Evolutionary conservation across 2,888 invertebrate genomes (phyloP).

Genomic region (Hydroisotoma schaefferi): DNA sequence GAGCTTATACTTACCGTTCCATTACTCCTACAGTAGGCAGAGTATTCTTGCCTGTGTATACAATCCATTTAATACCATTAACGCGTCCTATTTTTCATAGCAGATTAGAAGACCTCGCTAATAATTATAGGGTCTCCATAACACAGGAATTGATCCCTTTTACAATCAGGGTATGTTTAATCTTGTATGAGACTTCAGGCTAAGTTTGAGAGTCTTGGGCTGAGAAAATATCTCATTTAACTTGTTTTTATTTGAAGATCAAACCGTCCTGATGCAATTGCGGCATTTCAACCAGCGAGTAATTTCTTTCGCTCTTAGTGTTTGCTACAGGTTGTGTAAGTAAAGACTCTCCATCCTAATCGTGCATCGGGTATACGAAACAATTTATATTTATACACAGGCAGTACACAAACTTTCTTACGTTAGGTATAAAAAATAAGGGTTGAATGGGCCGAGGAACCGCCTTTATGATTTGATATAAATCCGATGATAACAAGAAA

Average conservation of each 20-base stretch:
- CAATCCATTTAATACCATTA: slow-evolving; percentile 35
- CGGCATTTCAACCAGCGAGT: not conserved
- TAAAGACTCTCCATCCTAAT: no score
- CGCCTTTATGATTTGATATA: slow-evolving; percentile 42
- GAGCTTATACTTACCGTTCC: slow-evolving; percentile 18
- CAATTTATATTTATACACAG: no score
- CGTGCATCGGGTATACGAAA: no score
- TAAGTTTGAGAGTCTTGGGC: no score
- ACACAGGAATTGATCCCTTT: not conserved
- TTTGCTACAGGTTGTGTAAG: not conserved
- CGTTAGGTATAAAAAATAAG: not conserved
- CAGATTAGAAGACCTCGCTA: not conserved
- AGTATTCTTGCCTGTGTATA: no score
- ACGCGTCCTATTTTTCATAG: slow-evolving; percentile 34
- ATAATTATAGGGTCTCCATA: slow-evolving; percentile 1
- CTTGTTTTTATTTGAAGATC: not conserved
- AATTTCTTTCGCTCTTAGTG: not conserved
- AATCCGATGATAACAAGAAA: slow-evolving; percentile 17
- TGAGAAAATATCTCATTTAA: not conserved
- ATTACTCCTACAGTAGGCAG: no score
- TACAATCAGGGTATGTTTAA: slow-evolving; percentile 3
- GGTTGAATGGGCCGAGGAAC: slow-evolving; percentile 17
- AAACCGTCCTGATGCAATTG: not conserved
- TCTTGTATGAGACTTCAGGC: not conserved
- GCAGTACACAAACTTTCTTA: no score